phyloP scores from a whole-genome alignment of 2,113 vertebrate species.

The Pampusana beccarii region DNA sequence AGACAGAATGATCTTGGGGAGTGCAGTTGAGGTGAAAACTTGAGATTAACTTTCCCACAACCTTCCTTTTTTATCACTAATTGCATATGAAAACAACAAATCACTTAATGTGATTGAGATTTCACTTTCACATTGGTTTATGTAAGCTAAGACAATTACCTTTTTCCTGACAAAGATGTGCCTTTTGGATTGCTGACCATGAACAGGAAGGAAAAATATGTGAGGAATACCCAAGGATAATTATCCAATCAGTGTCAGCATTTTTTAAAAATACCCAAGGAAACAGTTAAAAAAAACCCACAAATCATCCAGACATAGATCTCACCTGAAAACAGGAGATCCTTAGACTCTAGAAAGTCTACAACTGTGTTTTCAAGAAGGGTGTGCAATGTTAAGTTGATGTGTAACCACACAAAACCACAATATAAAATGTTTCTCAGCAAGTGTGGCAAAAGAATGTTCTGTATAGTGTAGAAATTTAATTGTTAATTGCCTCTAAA shows the following conservation, averaged over 20 bases:
- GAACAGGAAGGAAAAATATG: neutral
- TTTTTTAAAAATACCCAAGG: neutral
- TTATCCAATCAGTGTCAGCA: neutral
- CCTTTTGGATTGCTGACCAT: neutral
- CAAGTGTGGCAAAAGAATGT: neutral
- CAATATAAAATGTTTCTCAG: neutral
- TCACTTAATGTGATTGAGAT: neutral
- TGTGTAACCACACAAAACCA: accelerated
- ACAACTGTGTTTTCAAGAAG: neutral
- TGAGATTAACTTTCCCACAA: neutral
- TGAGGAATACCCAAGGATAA: neutral
- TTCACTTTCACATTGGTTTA: neutral
- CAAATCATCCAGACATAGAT: neutral
- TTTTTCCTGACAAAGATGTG: neutral
- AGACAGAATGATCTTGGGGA: neutral
- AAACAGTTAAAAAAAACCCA: accelerated
- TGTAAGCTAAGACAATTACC: neutral
- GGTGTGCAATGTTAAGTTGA: neutral
- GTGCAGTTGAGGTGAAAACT: neutral
- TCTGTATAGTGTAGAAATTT: neutral
- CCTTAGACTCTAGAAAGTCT: neutral
- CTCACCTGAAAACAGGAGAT: neutral
- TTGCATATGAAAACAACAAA: neutral
- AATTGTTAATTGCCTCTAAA: neutral
- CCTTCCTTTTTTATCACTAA: neutral